phyloP scores from a whole-genome alignment of 2,888 invertebrate species.

The Drosophila dives region DNA sequence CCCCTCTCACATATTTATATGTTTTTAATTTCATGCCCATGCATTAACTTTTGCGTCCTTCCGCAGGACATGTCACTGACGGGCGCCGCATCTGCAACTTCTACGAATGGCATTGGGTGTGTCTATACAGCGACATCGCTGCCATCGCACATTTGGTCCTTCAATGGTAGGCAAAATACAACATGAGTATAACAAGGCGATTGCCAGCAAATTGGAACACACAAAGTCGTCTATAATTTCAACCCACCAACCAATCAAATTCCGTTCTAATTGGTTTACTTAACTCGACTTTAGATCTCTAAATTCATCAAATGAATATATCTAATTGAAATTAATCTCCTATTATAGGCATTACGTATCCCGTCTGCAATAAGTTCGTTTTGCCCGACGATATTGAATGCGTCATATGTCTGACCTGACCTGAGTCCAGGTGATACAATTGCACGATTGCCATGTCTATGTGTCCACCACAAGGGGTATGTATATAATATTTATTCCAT shows the following conservation, averaged over 20 bases:
- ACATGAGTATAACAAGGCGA: background rate
- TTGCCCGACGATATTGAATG: constrained; percentile 99
- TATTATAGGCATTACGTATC: constrained; percentile 98
- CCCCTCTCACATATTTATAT: background rate
- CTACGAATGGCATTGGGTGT: constrained; percentile 87
- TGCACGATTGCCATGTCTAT: constrained; percentile 99
- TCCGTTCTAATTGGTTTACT: background rate
- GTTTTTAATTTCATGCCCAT: background rate
- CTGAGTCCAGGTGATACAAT: constrained; percentile 97
- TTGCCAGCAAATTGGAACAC: background rate
- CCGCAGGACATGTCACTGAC: constrained; percentile 79
- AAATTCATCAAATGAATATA: background rate
- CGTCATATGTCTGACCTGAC: no score
- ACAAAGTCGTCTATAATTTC: background rate
- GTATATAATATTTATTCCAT: background rate
- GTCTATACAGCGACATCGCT: constrained; percentile 95
- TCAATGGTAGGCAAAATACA: constrained; percentile 89
- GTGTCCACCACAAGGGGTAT: constrained; percentile 99
- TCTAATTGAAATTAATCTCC: background rate
- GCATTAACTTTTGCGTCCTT: background rate
- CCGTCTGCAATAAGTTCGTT: constrained; percentile 99
- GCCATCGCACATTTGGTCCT: constrained; percentile 96
- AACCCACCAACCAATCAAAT: background rate
- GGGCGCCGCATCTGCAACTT: constrained; percentile 79
- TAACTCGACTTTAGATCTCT: background rate